These are phyloP conservation scores for Takifugu flavidus DNA, from an alignment of 2,113 vertebrate genomes.

Conservation along the genomic window DNA sequence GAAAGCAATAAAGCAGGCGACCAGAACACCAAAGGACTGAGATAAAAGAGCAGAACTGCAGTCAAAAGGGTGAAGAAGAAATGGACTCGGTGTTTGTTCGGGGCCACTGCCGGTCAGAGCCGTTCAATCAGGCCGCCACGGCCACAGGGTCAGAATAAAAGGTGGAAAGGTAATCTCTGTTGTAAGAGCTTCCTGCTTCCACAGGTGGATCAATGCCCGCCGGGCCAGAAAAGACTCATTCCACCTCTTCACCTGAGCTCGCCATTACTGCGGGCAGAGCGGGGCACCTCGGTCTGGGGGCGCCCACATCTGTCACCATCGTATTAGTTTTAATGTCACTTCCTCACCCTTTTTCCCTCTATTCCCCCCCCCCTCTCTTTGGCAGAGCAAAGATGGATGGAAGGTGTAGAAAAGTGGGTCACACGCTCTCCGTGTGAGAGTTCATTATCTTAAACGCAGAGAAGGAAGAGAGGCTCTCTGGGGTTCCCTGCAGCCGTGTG, in stretches of 20 bases:
- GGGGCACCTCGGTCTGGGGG: slow-evolving; percentile 19
- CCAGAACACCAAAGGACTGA: too few species aligned
- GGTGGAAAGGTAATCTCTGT: slow-evolving; percentile 65
- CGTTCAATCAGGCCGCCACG: slow-evolving; percentile 51
- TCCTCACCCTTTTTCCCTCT: slow-evolving; percentile 22
- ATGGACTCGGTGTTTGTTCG: slow-evolving; percentile 26
- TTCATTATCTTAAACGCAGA: slow-evolving; percentile 52
- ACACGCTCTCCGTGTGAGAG: slow-evolving; percentile 34
- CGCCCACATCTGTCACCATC: slow-evolving; percentile 35
- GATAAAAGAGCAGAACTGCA: slow-evolving; percentile 25
- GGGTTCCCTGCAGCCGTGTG: slow-evolving; percentile 24
- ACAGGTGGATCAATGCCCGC: slow-evolving; percentile 57
- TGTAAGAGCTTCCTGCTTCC: slow-evolving; percentile 66
- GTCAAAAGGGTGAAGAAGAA: slow-evolving; percentile 31
- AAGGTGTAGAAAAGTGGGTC: slow-evolving; percentile 41
- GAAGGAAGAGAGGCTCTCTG: slow-evolving; percentile 31
- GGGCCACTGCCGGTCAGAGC: slow-evolving; percentile 15
- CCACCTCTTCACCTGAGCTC: slow-evolving; percentile 49
- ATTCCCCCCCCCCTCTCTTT: slow-evolving; percentile 2
- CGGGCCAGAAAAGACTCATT: slow-evolving; percentile 44
- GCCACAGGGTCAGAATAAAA: slow-evolving; percentile 48
- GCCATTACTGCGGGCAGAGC: slow-evolving; percentile 38
- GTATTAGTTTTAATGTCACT: slow-evolving; percentile 34
- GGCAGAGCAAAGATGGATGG: slow-evolving; percentile 41
- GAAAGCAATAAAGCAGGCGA: not conserved